A percentile compares a stretch with the other conserved stretches of the same genome.
phyloP scores from a whole-genome alignment of 1,140 invertebrate species.

The Pseudachorutes palmiensis region DNA sequence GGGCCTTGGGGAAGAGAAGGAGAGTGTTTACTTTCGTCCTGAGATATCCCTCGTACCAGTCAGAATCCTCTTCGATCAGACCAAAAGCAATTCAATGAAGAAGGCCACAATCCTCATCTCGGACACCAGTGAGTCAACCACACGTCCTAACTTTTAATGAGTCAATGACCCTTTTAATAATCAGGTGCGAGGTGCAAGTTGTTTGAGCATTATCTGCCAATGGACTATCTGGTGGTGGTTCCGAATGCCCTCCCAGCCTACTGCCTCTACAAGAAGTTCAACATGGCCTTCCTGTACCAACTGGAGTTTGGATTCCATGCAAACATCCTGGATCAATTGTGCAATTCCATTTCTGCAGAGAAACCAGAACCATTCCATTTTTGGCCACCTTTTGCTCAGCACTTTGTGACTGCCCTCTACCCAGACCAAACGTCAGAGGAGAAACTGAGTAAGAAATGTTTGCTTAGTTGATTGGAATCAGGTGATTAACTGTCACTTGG shows the following conservation, averaged over 20 bases:
- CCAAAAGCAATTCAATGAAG: constrained; percentile 21
- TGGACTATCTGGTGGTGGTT: constrained; percentile 27
- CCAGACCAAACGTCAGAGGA: constrained; percentile 54
- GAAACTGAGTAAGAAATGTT: constrained; percentile 50
- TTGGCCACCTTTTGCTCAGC: constrained; percentile 55
- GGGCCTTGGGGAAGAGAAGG: constrained; percentile 16
- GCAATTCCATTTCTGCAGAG: constrained; percentile 32
- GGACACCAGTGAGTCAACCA: constrained; percentile 28
- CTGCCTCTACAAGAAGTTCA: constrained; percentile 31
- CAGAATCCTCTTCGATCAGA: constrained; percentile 29
- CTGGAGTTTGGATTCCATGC: constrained; percentile 27
- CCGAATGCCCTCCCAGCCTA: constrained; percentile 13
- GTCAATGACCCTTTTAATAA: background rate
- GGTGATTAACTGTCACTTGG: constrained; percentile 32
- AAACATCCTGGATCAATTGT: constrained; percentile 30
- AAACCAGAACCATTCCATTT: constrained; percentile 57
- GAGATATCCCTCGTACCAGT: constrained; percentile 25
- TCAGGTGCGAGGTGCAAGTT: constrained; percentile 32
- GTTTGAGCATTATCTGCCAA: constrained; percentile 34
- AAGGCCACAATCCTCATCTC: constrained; percentile 25
- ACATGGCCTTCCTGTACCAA: constrained; percentile 28
- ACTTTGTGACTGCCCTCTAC: constrained; percentile 66
- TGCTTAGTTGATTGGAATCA: constrained; percentile 33
- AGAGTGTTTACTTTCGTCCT: constrained; percentile 25
- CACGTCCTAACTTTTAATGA: too few relatives aligned